phyloP scores from a whole-genome alignment of 2,888 invertebrate genomes.

The Hermaeophaga mercurialis region DNA sequence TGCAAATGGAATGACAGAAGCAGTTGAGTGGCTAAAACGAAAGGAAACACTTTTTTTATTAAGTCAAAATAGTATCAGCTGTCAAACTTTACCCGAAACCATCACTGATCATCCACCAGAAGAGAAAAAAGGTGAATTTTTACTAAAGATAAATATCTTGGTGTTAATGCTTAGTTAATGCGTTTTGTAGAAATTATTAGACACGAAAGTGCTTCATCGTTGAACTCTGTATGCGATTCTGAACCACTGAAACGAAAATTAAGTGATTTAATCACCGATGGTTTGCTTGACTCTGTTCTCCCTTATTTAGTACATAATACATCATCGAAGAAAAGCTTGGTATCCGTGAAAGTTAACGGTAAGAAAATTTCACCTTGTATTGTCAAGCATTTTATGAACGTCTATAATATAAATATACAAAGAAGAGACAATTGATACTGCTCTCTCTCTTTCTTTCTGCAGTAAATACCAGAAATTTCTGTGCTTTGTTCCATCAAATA shows the following conservation, averaged over 20 bases:
- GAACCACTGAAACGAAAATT: slow-evolving; percentile 49
- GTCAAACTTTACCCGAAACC: slow-evolving; percentile 46
- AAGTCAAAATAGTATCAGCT: slow-evolving; percentile 43
- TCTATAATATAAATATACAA: too few species aligned
- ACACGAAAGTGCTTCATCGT: slow-evolving; percentile 25
- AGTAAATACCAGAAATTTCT: too few species aligned
- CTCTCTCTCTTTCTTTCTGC: too few species aligned
- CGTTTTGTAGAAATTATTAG: neutral
- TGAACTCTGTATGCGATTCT: slow-evolving; percentile 27
- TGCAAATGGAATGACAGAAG: slow-evolving; percentile 58
- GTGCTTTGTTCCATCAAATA: too few species aligned
- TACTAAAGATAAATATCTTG: too few species aligned
- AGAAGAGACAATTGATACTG: too few species aligned
- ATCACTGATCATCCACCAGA: slow-evolving; percentile 17
- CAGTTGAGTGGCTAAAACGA: slow-evolving; percentile 60
- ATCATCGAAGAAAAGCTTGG: slow-evolving; percentile 47
- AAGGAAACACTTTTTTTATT: slow-evolving; percentile 56
- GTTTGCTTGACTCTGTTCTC: slow-evolving; percentile 80
- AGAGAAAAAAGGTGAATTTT: slow-evolving; percentile 39
- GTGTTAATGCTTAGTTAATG: too few species aligned
- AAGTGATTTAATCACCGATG: slow-evolving; percentile 75
- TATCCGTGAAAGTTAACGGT: slow-evolving; percentile 11
- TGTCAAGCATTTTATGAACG: too few species aligned
- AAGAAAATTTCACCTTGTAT: too few species aligned
- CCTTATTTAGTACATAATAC: slow-evolving; percentile 68